A percentile compares a stretch with the other conserved stretches of the same genome.
Evolutionary conservation across 2,797 vertebrate species (phyloP).

Genomic region (Dendrocincla tyrannina): DNA sequence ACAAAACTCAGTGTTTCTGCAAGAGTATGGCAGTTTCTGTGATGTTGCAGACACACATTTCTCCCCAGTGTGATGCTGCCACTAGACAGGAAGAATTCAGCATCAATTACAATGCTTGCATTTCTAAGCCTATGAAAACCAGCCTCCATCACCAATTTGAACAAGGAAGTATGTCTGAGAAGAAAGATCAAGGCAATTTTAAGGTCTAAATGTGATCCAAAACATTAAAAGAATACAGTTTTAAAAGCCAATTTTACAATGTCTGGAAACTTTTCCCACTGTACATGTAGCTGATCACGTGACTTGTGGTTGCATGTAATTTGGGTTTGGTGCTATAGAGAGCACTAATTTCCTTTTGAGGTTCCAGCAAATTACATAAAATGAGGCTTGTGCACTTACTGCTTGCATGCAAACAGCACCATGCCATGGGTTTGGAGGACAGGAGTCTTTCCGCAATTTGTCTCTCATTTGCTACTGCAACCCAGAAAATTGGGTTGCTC

Average conservation of each 20-base stretch:
- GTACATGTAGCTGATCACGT: not conserved
- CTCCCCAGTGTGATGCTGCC: not conserved
- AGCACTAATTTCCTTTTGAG: not conserved
- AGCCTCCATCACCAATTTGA: not conserved
- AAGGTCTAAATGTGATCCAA: constrained; percentile 19
- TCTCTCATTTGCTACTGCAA: not conserved
- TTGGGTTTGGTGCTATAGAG: not conserved
- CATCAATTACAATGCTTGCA: not conserved
- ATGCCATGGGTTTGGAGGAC: not conserved
- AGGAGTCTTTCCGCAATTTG: not conserved
- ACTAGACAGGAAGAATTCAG: not conserved
- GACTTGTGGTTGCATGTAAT: not conserved
- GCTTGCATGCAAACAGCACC: not conserved
- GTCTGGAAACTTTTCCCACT: not conserved
- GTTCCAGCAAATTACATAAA: not conserved
- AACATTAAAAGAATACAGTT: not conserved
- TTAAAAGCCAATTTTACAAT: not conserved
- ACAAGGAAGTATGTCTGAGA: not conserved
- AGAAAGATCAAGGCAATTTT: constrained; percentile 21
- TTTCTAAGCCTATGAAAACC: constrained; percentile 16
- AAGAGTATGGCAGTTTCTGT: not conserved
- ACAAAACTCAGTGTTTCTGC: not conserved
- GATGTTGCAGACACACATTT: not conserved
- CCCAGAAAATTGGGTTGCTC: not conserved
- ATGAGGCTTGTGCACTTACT: not conserved